Conservation (phyloP, 1,140 invertebrate species). For the Calliopsis andreniformis region DNA sequence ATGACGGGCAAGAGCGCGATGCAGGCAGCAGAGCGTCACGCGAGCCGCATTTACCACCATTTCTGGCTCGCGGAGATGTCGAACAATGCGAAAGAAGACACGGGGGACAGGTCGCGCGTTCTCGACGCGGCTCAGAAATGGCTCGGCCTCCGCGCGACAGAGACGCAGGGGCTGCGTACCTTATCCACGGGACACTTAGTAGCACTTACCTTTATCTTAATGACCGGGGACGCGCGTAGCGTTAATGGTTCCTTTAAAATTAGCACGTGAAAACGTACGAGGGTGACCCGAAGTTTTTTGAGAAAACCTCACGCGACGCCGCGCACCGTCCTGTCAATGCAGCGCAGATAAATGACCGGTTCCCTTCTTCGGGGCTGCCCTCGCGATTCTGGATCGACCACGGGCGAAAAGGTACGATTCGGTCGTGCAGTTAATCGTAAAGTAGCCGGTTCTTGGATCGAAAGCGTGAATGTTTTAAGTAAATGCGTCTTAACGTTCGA, state of each 20-base stretch:
- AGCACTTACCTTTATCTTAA: conserved; percentile 82
- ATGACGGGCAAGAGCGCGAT: neutral
- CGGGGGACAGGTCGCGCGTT: neutral
- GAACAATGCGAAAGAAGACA: conserved; percentile 24
- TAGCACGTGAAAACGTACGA: conserved; percentile 67
- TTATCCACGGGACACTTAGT: conserved; percentile 81
- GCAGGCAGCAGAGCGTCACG: too few relatives aligned
- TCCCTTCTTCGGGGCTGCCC: neutral
- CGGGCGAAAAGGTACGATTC: too few relatives aligned
- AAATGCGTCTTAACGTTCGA: conserved; percentile 20
- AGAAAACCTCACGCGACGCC: conserved; percentile 29
- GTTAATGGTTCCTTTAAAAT: conserved; percentile 81
- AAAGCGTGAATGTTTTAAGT: conserved; percentile 34
- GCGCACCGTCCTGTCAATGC: conserved; percentile 18
- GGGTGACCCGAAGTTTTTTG: conserved; percentile 64
- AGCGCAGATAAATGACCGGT: conserved; percentile 21
- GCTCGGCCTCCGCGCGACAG: conserved; percentile 62
- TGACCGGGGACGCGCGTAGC: conserved; percentile 79
- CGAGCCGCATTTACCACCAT: neutral
- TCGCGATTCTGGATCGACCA: neutral
- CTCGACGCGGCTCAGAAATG: conserved; percentile 3
- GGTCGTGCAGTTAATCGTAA: neutral
- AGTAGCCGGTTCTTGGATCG: neutral
- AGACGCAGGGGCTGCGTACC: conserved; percentile 70
- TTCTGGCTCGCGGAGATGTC: neutral